Conservation (phyloP, 1,140 invertebrate species). For the Mylabris phalerata region DNA sequence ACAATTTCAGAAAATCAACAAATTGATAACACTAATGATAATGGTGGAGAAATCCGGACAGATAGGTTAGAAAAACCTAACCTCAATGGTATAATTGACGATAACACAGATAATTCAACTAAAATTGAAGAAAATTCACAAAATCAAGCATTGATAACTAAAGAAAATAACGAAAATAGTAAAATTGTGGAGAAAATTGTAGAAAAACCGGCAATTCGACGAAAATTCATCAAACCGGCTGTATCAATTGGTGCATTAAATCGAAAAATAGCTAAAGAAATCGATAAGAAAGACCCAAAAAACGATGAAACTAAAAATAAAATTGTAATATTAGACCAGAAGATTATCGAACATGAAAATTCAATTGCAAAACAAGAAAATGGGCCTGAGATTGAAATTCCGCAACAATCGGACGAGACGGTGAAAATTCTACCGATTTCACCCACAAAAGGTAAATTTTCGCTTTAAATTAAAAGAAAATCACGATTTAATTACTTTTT, state of each 20-base stretch:
- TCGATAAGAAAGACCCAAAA: not conserved
- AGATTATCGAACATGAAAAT: not conserved
- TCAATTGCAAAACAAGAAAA: too few relatives aligned
- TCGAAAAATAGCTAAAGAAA: conserved; percentile 11
- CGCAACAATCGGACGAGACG: too few relatives aligned
- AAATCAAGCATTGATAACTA: too few relatives aligned
- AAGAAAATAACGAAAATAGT: not conserved
- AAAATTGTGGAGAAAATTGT: conserved; percentile 1
- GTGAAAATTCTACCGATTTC: too few relatives aligned
- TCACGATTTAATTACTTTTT: too few relatives aligned
- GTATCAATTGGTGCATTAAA: conserved; percentile 21
- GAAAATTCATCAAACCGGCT: conserved; percentile 24
- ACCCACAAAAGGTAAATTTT: too few relatives aligned
- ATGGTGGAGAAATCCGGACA: too few relatives aligned
- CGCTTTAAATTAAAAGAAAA: too few relatives aligned
- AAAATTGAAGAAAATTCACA: not conserved
- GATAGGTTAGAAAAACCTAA: not conserved
- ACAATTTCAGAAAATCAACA: too few relatives aligned
- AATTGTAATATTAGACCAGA: conserved; percentile 8
- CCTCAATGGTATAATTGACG: not conserved
- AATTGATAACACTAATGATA: too few relatives aligned
- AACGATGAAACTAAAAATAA: conserved; percentile 5
- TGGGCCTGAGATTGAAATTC: too few relatives aligned
- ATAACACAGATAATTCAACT: not conserved
- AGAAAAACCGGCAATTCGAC: conserved; percentile 1